Base-by-base conservation (phyloP, 2,888 invertebrate genomes). In the Machimus atricapillus region DNA sequence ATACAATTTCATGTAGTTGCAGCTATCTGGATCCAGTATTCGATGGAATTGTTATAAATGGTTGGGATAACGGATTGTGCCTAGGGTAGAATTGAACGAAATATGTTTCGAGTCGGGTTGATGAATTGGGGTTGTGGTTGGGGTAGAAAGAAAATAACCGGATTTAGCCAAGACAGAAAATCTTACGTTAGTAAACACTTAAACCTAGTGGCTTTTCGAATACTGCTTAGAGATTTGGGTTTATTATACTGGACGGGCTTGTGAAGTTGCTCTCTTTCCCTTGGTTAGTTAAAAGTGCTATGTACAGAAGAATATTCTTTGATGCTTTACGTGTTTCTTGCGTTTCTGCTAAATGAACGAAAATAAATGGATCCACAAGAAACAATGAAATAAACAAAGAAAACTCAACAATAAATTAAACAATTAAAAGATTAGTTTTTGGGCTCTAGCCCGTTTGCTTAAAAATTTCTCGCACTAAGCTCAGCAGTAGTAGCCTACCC, bases 171-270 rank as follows among this genome's bases (percentile, higher is more conserved):
- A 58, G 27, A 83, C 23, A 23, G 23, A 58, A 74, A 46, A 19
- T 46, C 74, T 85, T 74, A 73, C 34, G 82, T 73, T 88, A 88
- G 87, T 88, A 87, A 74, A 91, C 88, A 89, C 90, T 91, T 92
- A 91, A 88, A 89, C 90, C 92, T 93, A 93, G 90, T 92, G 91
- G 92, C 93, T 93, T 93, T 93, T 93, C 93, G 92, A 93, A 93
- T 92, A 93, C 93, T 93, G 93, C 92, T 93, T 93, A 92, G 92
- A 93, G 93, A 92, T 92, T 90, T 91, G 90, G 91, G 91, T 91
- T 92, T 91, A 92, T 92, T 90, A 91, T 91, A 92, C 92, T 92
- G 92, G 91, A 91, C 90, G 90, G 90, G 46, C n/a, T 77, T 14
- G 58, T 87, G 86, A 82, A 87, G 88, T 87, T 83, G 86, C n/a